These are phyloP conservation scores for Ancistrus triradiatus DNA, from an alignment of 2,113 vertebrate genomes.

Conservation along the genomic window DNA sequence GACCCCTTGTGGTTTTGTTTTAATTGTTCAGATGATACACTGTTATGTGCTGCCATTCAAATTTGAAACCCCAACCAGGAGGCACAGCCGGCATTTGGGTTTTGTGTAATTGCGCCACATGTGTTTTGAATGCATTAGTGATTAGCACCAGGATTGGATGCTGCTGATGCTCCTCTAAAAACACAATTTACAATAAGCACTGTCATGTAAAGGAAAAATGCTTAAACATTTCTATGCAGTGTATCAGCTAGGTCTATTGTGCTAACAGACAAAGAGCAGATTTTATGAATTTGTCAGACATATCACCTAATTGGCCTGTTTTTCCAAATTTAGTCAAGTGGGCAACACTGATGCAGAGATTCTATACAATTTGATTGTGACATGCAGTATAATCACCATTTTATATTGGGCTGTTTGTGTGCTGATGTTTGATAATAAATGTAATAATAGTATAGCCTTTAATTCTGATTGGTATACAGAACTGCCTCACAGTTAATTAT, in stretches of 20 bases:
- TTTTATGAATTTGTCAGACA: too few relatives aligned
- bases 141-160: conserved; percentile 22
- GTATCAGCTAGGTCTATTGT: conserved; percentile 10
- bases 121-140: conserved; percentile 66
- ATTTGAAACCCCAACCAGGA: conserved; percentile 77
- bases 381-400: too few relatives aligned
- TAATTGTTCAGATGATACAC: conserved; percentile 79
- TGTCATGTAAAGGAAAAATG: conserved; percentile 11
- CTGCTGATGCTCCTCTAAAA: conserved; percentile 10
- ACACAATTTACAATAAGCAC: conserved; percentile 24
- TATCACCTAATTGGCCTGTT: too few relatives aligned
- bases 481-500: too few relatives aligned
- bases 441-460: too few relatives aligned
- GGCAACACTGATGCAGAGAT: too few relatives aligned
- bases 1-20: conserved; percentile 77
- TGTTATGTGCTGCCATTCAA: conserved; percentile 78
- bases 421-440: too few relatives aligned
- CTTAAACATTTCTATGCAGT: conserved; percentile 11
- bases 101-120: conserved; percentile 86
- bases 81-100: conserved; percentile 78
- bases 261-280: not conserved
- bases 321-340: too few relatives aligned
- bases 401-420: too few relatives aligned
- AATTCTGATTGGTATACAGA: too few relatives aligned
- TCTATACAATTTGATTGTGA: too few relatives aligned